Conservation (phyloP, 2,113 vertebrate species). For the Zosterops borbonicus region DNA sequence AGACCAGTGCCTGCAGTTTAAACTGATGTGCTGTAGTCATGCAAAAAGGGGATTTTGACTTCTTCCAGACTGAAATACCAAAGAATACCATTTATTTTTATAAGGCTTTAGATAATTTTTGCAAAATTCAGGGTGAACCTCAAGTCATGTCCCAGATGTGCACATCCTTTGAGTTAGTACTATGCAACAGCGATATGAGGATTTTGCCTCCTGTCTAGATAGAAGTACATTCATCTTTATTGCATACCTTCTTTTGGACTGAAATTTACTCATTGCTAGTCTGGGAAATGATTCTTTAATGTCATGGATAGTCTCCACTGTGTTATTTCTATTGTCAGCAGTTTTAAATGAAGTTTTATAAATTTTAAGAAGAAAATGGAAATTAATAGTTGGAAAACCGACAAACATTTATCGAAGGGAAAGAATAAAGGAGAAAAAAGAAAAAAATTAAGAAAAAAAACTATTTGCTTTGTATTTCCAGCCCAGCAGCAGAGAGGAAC, state of each 20-base stretch:
- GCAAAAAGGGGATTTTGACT: neutral
- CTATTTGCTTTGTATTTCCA: no score
- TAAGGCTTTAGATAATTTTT: conserved; percentile 10
- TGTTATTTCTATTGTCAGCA: neutral
- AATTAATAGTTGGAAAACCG: neutral
- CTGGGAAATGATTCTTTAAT: neutral
- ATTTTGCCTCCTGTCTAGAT: neutral
- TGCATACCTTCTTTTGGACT: neutral
- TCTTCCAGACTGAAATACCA: neutral
- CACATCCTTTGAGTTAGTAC: neutral
- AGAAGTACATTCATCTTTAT: neutral
- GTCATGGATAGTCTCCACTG: neutral
- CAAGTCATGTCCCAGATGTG: neutral
- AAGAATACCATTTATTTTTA: neutral
- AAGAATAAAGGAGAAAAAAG: neutral
- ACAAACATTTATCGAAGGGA: neutral
- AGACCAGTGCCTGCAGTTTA: neutral
- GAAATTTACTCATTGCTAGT: neutral
- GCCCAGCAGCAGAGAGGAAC: neutral
- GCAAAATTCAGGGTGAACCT: neutral
- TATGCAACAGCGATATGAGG: neutral
- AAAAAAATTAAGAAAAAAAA: no score
- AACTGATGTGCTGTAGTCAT: neutral
- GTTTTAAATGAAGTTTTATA: neutral
- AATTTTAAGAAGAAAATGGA: neutral